phyloP scores from a whole-genome alignment of 2,888 invertebrate genomes.

The Ormyrus thymus region DNA sequence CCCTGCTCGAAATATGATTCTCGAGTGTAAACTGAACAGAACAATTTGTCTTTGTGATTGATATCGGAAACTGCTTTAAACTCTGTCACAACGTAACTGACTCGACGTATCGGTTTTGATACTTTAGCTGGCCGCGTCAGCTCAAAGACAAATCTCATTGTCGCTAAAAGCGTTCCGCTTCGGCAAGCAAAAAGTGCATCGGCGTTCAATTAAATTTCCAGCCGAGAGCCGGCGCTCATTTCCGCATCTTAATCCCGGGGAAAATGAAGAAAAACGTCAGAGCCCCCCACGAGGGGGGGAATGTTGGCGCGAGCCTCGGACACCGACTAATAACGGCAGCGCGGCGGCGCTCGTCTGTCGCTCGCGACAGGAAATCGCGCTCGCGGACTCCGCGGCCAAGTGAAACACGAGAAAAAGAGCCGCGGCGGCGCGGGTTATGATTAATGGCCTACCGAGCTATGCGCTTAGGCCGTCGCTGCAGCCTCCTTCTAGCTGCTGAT shows the following conservation, averaged over 20 bases:
- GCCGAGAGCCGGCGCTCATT: no score
- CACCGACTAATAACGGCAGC: constrained; percentile 5
- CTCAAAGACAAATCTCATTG: no score
- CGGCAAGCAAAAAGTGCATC: no score
- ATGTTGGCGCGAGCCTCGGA: neutral
- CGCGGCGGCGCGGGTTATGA: constrained; percentile 28
- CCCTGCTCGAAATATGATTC: neutral
- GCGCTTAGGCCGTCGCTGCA: constrained; percentile 3
- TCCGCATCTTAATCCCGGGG: no score
- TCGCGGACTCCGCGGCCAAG: constrained; percentile 34
- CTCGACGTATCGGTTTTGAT: neutral
- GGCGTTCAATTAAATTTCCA: no score
- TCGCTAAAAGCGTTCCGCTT: no score
- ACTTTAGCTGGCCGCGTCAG: neutral
- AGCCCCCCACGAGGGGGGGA: neutral
- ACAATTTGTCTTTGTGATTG: constrained; percentile 1
- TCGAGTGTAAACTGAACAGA: constrained; percentile 5
- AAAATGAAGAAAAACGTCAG: no score
- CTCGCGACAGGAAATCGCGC: constrained; percentile 43
- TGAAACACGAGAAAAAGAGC: constrained; percentile 44
- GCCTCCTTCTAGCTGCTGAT: constrained; percentile 17
- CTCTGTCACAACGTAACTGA: neutral
- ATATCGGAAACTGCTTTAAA: constrained; percentile 11
- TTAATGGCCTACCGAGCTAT: constrained; percentile 42
- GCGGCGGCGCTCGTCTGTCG: constrained; percentile 11